phyloP scores from a whole-genome alignment of 2,113 vertebrate genomes.

The Fregata magnificens region DNA sequence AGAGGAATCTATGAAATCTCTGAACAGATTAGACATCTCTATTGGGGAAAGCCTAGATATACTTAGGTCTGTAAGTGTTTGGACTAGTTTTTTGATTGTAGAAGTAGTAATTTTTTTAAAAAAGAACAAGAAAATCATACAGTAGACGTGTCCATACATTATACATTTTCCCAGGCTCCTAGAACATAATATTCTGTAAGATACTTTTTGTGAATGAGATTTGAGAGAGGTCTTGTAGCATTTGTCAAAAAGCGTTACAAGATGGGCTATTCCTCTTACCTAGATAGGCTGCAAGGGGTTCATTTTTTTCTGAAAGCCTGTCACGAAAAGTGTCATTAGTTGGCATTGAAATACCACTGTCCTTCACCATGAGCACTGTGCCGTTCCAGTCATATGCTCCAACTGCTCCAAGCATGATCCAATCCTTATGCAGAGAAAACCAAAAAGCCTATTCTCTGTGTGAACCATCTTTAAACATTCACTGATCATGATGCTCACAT shows the following conservation, averaged over 20 bases:
- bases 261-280: conserved; percentile 73
- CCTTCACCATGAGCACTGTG: conserved; percentile 88
- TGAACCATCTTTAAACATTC: background rate
- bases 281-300: conserved; percentile 88
- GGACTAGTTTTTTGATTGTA: background rate
- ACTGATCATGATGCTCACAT: background rate
- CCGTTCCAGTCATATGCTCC: conserved; percentile 98
- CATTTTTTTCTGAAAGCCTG: conserved; percentile 74
- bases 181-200: background rate
- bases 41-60: background rate
- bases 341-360: conserved; percentile 65
- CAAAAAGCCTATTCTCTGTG: background rate
- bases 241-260: background rate
- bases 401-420: conserved; percentile 92
- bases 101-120: background rate
- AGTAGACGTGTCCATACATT: background rate
- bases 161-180: background rate
- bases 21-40: background rate
- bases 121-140: background rate
- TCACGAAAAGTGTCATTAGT: conserved; percentile 79
- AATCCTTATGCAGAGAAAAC: conserved; percentile 73
- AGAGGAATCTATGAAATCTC: background rate
- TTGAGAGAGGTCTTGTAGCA: background rate
- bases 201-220: background rate
- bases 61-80: background rate